Evolutionary conservation across 2,797 vertebrate genomes (phyloP), one percentile per base, ranked within the genome.

Genomic region (Micrastur ruficollis): DNA sequence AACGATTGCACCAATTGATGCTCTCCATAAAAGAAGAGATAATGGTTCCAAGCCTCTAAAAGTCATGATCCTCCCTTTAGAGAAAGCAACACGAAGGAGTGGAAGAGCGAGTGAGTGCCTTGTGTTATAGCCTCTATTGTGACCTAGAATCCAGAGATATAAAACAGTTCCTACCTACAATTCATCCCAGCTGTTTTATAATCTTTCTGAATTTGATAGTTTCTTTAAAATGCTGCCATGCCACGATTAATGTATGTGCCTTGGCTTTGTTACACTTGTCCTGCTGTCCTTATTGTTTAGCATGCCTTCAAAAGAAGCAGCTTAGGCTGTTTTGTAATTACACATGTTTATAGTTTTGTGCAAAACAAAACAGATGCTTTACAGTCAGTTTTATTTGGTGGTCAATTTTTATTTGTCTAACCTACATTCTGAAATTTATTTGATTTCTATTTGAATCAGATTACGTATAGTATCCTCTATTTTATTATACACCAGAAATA

Each of bases 101-200:
- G 62, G 58, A 58, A 86, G 70, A 80, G 40, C 1, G 0, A 88
- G 40, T 11, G 20, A 82, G 32, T 42, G 47, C 25, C 19, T 79
- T 67, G 47, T 62, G 32, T 81, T 58, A 75, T 1, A 80, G 40
- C 36, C 71, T 90, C 59, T 81, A 8, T 7, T 66, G 50, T 90
- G 95, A 96, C 80, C 93, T 74, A 89, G 80, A 93, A 95, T 93
- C 53, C 70, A 90, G 91, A 93, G 83, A 94, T 93, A 90, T 80
- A 91, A 79, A 94, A 32, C 56, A 66, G 52, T 75, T 87, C 86
- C 65, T 71, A 91, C 73, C 66, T 83, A 84, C 84, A 86, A 50
- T 91, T 94, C 42, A 91, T 67, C 71, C 92, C 94, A 94, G 81
- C 49, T 87, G 86, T 82, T 96, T 96, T 71, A 93, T 89, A 97